A percentile compares a stretch with the other conserved stretches of the same genome.
Conservation (phyloP, 2,797 vertebrate species). For the Buphagus erythrorhynchus region DNA sequence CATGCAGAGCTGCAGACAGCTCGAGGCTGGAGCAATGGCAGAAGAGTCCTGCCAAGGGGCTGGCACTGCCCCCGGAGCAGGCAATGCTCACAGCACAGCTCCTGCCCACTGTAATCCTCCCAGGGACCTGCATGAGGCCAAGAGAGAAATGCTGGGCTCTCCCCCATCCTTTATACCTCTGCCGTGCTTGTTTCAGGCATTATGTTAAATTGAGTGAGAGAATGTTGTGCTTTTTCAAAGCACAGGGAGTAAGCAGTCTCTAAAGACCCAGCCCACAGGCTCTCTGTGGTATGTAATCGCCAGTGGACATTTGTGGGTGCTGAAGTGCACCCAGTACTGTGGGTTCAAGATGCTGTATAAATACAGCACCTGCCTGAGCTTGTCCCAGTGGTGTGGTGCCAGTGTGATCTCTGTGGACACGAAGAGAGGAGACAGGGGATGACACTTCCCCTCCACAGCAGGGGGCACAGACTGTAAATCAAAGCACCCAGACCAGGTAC, state of each 20-base stretch:
- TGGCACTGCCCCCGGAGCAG: rapidly evolving
- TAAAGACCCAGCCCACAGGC: neutral
- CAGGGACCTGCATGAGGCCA: rapidly evolving
- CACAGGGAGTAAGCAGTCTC: neutral
- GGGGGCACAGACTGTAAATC: neutral
- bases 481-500: neutral
- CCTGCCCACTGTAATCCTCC: neutral
- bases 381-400: neutral
- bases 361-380: neutral
- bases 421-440: rapidly evolving
- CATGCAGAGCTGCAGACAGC: neutral
- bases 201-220: neutral
- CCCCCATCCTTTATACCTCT: neutral
- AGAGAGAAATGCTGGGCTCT: neutral
- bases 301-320: neutral
- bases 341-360: neutral
- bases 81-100: neutral
- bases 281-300: neutral
- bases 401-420: neutral
- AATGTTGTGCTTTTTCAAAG: neutral
- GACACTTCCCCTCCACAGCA: rapidly evolving
- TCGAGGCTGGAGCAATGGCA: neutral
- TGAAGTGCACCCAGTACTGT: rapidly evolving
- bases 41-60: neutral
- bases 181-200: neutral